These are phyloP conservation scores for Erethizon dorsatum DNA, from an alignment of 2,797 vertebrate genomes.

Conservation along the genomic window DNA sequence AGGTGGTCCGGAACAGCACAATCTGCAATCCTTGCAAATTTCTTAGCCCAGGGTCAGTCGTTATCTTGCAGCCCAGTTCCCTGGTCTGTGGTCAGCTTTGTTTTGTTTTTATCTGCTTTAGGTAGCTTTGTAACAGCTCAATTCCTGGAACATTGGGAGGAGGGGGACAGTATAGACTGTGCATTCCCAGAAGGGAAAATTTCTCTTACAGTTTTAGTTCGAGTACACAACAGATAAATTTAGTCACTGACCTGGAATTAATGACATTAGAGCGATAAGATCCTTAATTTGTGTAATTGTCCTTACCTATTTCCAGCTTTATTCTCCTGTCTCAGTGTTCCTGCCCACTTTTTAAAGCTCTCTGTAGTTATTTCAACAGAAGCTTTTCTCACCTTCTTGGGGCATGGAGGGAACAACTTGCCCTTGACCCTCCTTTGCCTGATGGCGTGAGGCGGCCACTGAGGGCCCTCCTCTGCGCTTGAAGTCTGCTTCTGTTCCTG, in stretches of 20 bases:
- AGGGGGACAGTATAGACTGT: too few relatives aligned
- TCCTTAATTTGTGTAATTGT: conserved; percentile 58
- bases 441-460: fast-evolving
- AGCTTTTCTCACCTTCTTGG: neutral
- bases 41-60: too few relatives aligned
- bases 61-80: too few relatives aligned
- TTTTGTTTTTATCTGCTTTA: too few relatives aligned
- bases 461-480: neutral
- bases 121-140: too few relatives aligned
- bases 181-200: too few relatives aligned
- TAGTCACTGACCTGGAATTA: conserved; percentile 66
- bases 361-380: conserved; percentile 15
- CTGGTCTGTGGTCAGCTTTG: too few relatives aligned
- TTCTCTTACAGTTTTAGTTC: conserved; percentile 63
- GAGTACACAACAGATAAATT: conserved; percentile 68
- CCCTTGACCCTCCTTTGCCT: neutral
- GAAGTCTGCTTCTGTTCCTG: neutral
- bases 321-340: neutral
- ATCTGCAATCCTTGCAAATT: too few relatives aligned
- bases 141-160: too few relatives aligned
- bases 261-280: conserved; percentile 55
- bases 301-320: conserved; percentile 35
- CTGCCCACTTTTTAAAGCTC: neutral
- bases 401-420: neutral
- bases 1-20: too few relatives aligned